Percentiles rank a stretch among this genome's conserved stretches.
These are phyloP conservation scores for Phyllotis vaccarum DNA, from an alignment of 2,797 vertebrate species.

Conservation along the genomic window DNA sequence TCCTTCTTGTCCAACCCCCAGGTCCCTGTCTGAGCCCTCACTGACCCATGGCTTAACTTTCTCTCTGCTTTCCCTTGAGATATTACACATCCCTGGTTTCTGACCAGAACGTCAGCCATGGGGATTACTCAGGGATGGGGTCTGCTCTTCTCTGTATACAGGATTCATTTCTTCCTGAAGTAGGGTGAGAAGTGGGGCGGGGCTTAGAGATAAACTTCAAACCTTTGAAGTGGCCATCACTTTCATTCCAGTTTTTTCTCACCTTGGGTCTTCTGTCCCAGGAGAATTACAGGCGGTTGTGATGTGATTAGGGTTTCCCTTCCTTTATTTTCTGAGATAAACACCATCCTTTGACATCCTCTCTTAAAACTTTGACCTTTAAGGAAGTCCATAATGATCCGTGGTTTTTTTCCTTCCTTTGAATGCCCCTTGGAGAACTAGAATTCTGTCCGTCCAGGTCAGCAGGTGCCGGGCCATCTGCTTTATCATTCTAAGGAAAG, in stretches of 20 bases:
- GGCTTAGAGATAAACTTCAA: background rate
- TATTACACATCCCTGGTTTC: background rate
- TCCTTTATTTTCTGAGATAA: constrained; percentile 58
- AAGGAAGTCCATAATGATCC: constrained; percentile 41
- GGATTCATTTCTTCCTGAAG: background rate
- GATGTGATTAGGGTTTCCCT: constrained; percentile 44
- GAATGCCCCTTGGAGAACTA: constrained; percentile 27
- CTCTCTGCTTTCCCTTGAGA: background rate
- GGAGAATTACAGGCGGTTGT: constrained; percentile 31
- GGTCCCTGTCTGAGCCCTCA: background rate
- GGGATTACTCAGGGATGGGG: background rate
- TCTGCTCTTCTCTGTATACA: background rate
- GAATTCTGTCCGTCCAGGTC: constrained; percentile 54
- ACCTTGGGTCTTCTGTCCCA: constrained; percentile 10
- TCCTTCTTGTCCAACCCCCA: background rate
- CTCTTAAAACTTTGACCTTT: constrained; percentile 78
- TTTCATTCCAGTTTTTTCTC: constrained; percentile 29
- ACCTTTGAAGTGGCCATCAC: background rate
- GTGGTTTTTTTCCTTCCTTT: background rate
- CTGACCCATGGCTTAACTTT: background rate
- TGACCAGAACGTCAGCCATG: background rate
- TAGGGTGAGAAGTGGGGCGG: background rate
- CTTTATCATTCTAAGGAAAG: constrained; percentile 90
- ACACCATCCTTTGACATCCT: constrained; percentile 64
- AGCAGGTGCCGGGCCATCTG: constrained; percentile 80